Percentiles rank a stretch among this genome's conserved stretches.
Conservation (phyloP, 1,140 invertebrate genomes). For the Popillia japonica region DNA sequence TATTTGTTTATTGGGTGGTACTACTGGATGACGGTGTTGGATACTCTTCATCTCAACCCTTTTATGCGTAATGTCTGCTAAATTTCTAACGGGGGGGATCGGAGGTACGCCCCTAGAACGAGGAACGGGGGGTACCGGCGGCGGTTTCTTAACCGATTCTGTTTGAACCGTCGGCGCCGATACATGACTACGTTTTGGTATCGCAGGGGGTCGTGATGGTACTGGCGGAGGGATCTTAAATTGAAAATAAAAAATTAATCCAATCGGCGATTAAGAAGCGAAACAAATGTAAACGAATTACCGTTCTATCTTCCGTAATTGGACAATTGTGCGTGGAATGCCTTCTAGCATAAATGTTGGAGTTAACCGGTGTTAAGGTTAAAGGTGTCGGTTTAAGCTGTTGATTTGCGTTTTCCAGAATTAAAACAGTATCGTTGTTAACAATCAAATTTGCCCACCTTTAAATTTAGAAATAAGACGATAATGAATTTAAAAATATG, state of each 20-base stretch:
- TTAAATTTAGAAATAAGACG: conserved; percentile 3
- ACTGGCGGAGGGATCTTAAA: conserved; percentile 61
- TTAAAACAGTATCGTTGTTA: conserved; percentile 48
- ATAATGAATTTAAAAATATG: conserved; percentile 23
- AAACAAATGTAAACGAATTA: not conserved
- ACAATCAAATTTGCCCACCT: conserved; percentile 51
- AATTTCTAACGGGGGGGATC: conserved; percentile 42
- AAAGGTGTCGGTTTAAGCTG: conserved; percentile 49
- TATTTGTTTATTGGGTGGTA: conserved; percentile 48
- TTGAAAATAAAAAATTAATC: conserved; percentile 13
- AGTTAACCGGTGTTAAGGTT: conserved; percentile 53
- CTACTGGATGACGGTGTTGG: not conserved
- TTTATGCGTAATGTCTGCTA: not conserved
- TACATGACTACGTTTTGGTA: conserved; percentile 59
- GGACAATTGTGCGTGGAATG: conserved; percentile 55
- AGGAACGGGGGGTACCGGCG: conserved; percentile 50
- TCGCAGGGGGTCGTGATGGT: conserved; percentile 61
- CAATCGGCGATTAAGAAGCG: not conserved
- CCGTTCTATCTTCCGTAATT: conserved; percentile 46
- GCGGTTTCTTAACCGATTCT: conserved; percentile 54
- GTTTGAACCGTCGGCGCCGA: conserved; percentile 50
- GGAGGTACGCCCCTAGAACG: conserved; percentile 46
- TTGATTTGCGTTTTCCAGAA: conserved; percentile 47
- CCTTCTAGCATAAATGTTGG: conserved; percentile 56
- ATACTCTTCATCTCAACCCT: conserved; percentile 40